Base-by-base conservation (phyloP, 2,888 invertebrate genomes). In the Archaeoteleia sp. region DNA sequence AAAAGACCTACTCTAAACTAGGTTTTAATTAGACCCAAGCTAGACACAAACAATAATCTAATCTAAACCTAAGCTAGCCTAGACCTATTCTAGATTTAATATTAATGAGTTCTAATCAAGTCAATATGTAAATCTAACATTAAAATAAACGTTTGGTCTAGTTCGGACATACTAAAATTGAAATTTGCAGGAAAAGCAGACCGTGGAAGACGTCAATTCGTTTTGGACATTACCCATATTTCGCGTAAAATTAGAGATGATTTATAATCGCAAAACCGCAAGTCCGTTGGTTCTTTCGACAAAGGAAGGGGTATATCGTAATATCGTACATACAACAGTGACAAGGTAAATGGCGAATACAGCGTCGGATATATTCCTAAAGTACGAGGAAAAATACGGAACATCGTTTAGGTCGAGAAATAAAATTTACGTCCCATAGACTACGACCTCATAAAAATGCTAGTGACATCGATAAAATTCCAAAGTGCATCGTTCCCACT, bases 351-450 rank as follows among this genome's bases (percentile, higher is more conserved):
- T 48, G 65, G 53, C 35, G 37, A 58, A 67, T 53, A 37, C 45
- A 20, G 37, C 42, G 62, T 60, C 30, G 37, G 48, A 58, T 49
- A 62, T 49, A 58, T 58, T 54, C 58, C 35, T 29, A 40, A 29
- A 40, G 48, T 37, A 43, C 27, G 30, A 30, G 49, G 46, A 53
- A 62, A 67, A 55, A 67, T 68, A 63, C 54, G 53, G 43, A 54
- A 58, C 63, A 49, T 58, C 63, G 58, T 63, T 68, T 63, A 68
- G 45, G 27, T 37, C 27, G 43, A 49, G 63, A 72, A 74, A 77
- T 77, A 76, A 77, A 77, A 75, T 77, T 77, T 75, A 77, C 72
- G 70, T 70, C 45, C 66, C 71, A 72, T 67, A 73, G 71, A 76
- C 67, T 72, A 70, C 67, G 75, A 70, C 46, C 71, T 70, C 74